Evolutionary conservation across 2,797 vertebrate genomes (phyloP).

Genomic region (Hypotaenidia philippensis): DNA sequence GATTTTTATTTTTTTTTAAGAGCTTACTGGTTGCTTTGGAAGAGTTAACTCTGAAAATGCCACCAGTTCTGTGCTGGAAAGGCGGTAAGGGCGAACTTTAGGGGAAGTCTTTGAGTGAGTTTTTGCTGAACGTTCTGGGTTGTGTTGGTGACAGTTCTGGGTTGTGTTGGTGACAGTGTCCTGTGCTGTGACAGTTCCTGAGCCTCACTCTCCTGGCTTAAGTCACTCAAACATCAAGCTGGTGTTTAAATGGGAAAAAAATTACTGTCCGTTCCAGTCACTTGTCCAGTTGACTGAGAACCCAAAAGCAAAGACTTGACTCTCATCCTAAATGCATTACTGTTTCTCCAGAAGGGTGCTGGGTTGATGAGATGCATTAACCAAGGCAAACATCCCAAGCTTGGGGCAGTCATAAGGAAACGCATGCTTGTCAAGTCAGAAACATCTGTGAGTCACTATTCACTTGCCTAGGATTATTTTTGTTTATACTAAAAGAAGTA

Average conservation of each 20-base stretch:
- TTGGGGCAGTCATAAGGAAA: slow-evolving; percentile 30
- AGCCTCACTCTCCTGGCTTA: not conserved
- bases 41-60: not conserved
- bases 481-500: not conserved
- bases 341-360: not conserved
- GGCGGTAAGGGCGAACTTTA: not conserved
- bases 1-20: not conserved
- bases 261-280: not conserved
- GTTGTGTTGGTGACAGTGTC: not conserved
- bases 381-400: not conserved
- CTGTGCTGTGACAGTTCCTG: not conserved
- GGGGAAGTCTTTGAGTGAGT: not conserved
- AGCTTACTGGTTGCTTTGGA: not conserved
- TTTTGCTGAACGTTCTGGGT: slow-evolving; percentile 28
- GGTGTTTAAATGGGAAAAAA: not conserved
- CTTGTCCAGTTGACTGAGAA: not conserved
- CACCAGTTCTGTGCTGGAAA: not conserved
- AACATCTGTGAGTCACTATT: not conserved
- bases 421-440: not conserved
- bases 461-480: slow-evolving; percentile 18
- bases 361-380: not conserved
- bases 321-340: not conserved
- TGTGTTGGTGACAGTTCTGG: not conserved
- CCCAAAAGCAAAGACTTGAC: not conserved
- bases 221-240: not conserved